A percentile compares a stretch with the other conserved stretches of the same genome.
phyloP scores from a whole-genome alignment of 2,113 vertebrate species.

The Sinocyclocheilus grahami region DNA sequence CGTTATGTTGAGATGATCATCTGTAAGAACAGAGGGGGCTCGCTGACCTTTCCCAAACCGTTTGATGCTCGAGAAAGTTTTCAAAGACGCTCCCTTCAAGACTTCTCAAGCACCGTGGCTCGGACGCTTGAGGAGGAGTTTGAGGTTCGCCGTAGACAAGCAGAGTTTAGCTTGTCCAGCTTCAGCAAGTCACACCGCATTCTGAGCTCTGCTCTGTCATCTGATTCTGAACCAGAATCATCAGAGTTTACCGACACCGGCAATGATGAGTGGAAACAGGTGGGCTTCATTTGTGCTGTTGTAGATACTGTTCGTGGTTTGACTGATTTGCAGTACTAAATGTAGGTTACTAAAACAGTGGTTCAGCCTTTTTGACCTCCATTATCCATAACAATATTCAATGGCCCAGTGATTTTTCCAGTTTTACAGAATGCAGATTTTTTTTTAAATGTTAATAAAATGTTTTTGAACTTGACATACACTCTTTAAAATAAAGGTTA shows the following conservation, averaged over 20 bases:
- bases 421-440: too few species aligned
- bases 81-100: constrained; percentile 69
- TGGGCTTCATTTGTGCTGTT: constrained; percentile 50
- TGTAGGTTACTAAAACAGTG: background rate
- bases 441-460: too few species aligned
- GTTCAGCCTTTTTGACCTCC: background rate
- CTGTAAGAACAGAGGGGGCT: constrained; percentile 55
- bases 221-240: constrained; percentile 58
- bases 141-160: constrained; percentile 63
- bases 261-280: constrained; percentile 85
- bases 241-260: constrained; percentile 55
- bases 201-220: constrained; percentile 28
- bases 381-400: background rate
- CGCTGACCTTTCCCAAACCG: constrained; percentile 58
- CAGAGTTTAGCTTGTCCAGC: background rate
- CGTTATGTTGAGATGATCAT: constrained; percentile 53
- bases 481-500: too few species aligned
- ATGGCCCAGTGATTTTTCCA: background rate
- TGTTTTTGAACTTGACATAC: too few species aligned
- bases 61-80: constrained; percentile 62
- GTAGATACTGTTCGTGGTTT: background rate
- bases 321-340: background rate
- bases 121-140: constrained; percentile 71
- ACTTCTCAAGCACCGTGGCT: constrained; percentile 71
- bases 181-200: constrained; percentile 49